Conservation (phyloP, 37 sponge, comb jelly and placozoan species). For the Corticium candelabrum region DNA sequence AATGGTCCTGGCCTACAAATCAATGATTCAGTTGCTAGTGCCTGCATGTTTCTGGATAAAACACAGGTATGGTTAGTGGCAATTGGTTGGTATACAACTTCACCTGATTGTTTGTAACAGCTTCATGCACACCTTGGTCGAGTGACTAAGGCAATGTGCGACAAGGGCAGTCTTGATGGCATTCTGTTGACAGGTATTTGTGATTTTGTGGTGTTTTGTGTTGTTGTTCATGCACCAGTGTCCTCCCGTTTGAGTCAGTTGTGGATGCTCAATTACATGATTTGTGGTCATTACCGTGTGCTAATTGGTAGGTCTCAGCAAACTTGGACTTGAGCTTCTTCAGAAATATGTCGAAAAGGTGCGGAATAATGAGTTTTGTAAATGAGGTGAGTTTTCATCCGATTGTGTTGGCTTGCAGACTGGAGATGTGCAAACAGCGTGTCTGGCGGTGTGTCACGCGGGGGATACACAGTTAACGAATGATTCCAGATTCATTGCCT, state of each 20-base stretch:
- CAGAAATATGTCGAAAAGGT: conserved; percentile 67
- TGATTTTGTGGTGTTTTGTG: not conserved
- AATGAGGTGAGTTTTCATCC: not conserved
- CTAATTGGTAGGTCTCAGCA: conserved; percentile 25
- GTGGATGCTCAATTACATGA: no score
- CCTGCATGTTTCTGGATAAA: conserved; percentile 59
- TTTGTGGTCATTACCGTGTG: no score
- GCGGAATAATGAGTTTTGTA: not conserved
- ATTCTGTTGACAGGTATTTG: conserved; percentile 3
- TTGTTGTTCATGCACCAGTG: no score
- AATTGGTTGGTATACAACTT: no score
- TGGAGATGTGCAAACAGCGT: conserved; percentile 75
- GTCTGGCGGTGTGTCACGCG: conserved; percentile 59
- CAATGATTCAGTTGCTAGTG: conserved; percentile 62
- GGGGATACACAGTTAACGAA: conserved; percentile 13
- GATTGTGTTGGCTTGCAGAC: conserved; percentile 41
- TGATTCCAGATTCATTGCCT: conserved; percentile 24
- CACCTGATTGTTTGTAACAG: not conserved
- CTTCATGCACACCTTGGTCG: not conserved
- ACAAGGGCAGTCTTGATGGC: conserved; percentile 1
- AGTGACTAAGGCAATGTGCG: not conserved
- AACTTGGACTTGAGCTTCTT: conserved; percentile 38
- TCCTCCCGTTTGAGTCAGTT: no score
- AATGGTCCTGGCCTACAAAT: not conserved
- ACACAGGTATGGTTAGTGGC: conserved; percentile 8